phyloP scores from a whole-genome alignment of 2,113 vertebrate species.

The Electrona antarctica region DNA sequence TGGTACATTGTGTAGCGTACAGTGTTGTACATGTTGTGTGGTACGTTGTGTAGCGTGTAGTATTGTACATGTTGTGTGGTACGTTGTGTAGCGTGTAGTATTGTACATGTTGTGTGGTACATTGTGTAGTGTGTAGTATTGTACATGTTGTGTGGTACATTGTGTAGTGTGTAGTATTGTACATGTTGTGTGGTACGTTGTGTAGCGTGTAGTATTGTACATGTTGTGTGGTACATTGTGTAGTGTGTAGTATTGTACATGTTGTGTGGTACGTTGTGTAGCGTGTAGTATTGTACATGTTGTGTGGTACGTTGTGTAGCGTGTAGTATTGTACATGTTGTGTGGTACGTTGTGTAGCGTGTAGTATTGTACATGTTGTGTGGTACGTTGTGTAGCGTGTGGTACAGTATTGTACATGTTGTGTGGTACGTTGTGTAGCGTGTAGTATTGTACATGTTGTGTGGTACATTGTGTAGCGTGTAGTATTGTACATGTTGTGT shows the following conservation, averaged over 20 bases:
- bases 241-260: constrained; percentile 14
- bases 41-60: neutral
- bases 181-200: neutral
- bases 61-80: constrained; percentile 13
- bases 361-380: constrained; percentile 15
- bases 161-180: constrained; percentile 7
- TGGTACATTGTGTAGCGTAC: too few relatives aligned
- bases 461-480: too few relatives aligned
- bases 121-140: neutral
- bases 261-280: too few relatives aligned
- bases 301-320: too few relatives aligned
- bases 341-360: too few relatives aligned
- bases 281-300: constrained; percentile 15
- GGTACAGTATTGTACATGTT: constrained; percentile 26
- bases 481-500: constrained; percentile 15
- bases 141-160: constrained; percentile 4
- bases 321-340: constrained; percentile 14
- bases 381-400: too few relatives aligned
- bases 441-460: constrained; percentile 16
- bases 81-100: neutral
- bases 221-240: too few relatives aligned
- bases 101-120: constrained; percentile 9
- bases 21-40: constrained; percentile 18
- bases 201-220: constrained; percentile 14
- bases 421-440: too few relatives aligned